phyloP scores from a whole-genome alignment of 2,113 vertebrate genomes.

The Pygoscelis adeliae region DNA sequence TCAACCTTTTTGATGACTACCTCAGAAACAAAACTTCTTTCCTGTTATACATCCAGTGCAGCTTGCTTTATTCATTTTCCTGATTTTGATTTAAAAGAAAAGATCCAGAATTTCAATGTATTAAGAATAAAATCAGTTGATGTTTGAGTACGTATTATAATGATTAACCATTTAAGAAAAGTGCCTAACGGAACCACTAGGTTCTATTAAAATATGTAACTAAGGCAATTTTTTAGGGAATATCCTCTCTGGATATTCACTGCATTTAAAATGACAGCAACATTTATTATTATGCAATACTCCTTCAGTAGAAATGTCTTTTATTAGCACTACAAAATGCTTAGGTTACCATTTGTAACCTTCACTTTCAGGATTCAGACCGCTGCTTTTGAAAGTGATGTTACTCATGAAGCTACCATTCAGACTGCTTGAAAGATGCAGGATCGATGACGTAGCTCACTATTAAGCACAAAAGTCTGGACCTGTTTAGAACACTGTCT shows the following conservation, averaged over 20 bases:
- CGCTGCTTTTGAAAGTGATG: background rate
- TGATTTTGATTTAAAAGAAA: background rate
- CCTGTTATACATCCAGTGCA: background rate
- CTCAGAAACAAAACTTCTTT: background rate
- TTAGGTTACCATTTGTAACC: background rate
- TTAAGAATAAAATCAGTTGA: background rate
- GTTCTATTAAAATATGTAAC: background rate
- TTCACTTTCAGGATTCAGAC: background rate
- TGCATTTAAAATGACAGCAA: background rate
- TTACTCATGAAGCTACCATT: background rate
- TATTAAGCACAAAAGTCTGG: background rate
- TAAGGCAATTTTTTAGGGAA: background rate
- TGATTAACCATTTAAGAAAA: background rate
- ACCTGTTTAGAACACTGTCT: background rate
- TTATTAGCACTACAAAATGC: background rate
- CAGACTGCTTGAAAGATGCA: background rate
- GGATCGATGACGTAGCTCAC: accelerated
- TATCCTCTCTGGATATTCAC: background rate
- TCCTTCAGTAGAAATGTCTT: background rate
- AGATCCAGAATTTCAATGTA: background rate
- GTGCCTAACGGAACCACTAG: background rate
- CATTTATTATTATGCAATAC: background rate
- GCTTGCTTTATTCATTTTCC: background rate
- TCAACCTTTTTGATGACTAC: background rate
- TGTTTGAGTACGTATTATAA: background rate